Evolutionary conservation across 2,113 vertebrate genomes (phyloP), one percentile per base, ranked within the genome.

Genomic region (Mellivora capensis): DNA sequence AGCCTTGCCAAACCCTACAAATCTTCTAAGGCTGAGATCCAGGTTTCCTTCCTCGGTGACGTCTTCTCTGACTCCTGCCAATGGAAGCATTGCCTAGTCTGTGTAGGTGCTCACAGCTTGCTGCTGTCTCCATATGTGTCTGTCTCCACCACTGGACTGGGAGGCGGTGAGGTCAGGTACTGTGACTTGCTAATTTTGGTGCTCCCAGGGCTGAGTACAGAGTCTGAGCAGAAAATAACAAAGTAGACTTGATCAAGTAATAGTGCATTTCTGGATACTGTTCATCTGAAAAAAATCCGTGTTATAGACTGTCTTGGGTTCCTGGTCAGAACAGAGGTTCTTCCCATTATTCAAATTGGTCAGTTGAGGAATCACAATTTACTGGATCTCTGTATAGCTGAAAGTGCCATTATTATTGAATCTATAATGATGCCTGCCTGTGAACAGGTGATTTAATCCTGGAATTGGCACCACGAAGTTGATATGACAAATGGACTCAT

Each of bases 261-360:
- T 54, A 74, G 31, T 86, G 4, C 47, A 62, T 39, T 93, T 87
- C 11, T 20, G 94, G n/a, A 7, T 39, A 85, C 20, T 20, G 10
- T 72, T 91, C 84, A 71, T 37, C 7, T 49, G 88, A 95, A 88
- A 57, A 87, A 6, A 90, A 9, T 80, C 62, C 4, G 12, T 62
- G 3, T 95, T 61, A 49, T 14, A 82, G 79, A 90, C 88, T 79
- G 61, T 79, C 31, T 96, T 47, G 82, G 52, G 31, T 89, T 88
- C 69, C 64, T 91, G 83, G 57, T 15, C 42, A 44, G 37, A 91
- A 93, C 69, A 52, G 59, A 95, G 81, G 31, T 92, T 64, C 59
- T 97, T 94, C 80, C 96, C 91, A 86, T 96, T 91, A 94, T 93
- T 91, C 39, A 82, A 74, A 67, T 34, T 7, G 49, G 42, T 77